Evolutionary conservation across 2,797 vertebrate genomes (phyloP), one percentile per base, ranked within the genome.

Genomic region (Pagetopsis macropterus): DNA sequence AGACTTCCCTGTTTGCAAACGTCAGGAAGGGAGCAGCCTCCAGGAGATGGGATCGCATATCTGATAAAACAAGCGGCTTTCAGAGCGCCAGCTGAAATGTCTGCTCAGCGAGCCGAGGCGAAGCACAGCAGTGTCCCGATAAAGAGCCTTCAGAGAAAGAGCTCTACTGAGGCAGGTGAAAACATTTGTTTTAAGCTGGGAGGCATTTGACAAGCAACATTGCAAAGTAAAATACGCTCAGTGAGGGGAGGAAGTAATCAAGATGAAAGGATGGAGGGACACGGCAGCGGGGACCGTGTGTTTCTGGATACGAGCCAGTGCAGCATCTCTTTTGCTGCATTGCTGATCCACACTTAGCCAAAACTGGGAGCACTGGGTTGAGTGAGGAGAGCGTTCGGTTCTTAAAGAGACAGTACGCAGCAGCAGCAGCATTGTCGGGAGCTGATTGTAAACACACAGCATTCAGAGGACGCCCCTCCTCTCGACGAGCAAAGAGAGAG

Each of bases 311-410:
- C 2, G 15, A 50, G 84, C 85, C 86, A 89, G 70, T 50, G 60
- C 48, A 58, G 71, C 69, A 72, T 65, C 65, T 33, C 59, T 74
- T 85, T 70, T 81, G 72, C 88, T 87, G 87, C 87, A 90, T 8
- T 85, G 84, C 86, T 83, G 80, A 79, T 59, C 21, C 37, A 73
- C 14, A 65, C 21, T 57, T n/a, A n/a, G 61, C 44, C 57, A 70
- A 46, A 71, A 65, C n/a, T 61, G 66, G 54, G 60, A 17, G 19
- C 17, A 68, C 55, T 41, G n/a, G 62, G 46, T 54, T 21, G 17
- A 17, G 37, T n/a, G 21, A 61, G 37, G 14, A 55, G 46, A 9
- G 15, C 33, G 27, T 17, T 44, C 0, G 33, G 6, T 23, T 62
- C 19, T 65, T 5, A 9, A 54, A 37, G 33, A 9, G 6, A 37